These are phyloP conservation scores for Mylabris sibirica DNA, from an alignment of 2,888 invertebrate genomes.

Conservation along the genomic window DNA sequence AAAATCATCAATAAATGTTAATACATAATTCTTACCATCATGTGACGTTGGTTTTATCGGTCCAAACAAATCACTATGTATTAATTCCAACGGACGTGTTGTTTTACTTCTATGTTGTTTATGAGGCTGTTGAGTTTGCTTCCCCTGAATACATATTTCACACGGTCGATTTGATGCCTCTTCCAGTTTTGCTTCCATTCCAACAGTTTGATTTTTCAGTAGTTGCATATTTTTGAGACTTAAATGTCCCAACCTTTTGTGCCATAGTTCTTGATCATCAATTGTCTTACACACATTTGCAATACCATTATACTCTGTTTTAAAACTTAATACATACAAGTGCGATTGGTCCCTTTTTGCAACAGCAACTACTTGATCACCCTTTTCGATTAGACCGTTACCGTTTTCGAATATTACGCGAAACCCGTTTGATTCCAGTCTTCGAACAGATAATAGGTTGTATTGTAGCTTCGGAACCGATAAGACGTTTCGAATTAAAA, in stretches of 20 bases:
- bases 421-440: conserved; percentile 40
- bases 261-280: conserved; percentile 29
- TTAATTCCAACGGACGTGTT: conserved; percentile 47
- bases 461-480: conserved; percentile 33
- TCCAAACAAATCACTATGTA: conserved; percentile 49
- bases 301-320: background rate
- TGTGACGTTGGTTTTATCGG: conserved; percentile 47
- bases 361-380: conserved; percentile 16
- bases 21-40: conserved; percentile 47
- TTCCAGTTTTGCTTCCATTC: conserved; percentile 14
- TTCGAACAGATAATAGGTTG: conserved; percentile 42
- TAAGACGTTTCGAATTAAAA: conserved; percentile 37
- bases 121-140: conserved; percentile 33
- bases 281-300: conserved; percentile 1
- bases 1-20: conserved; percentile 51
- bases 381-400: conserved; percentile 34
- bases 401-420: conserved; percentile 40
- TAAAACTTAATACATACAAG: conserved; percentile 4
- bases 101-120: conserved; percentile 38
- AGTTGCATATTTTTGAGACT: conserved; percentile 27
- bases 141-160: conserved; percentile 51
- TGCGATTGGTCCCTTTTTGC: background rate
- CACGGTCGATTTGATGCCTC: conserved; percentile 38
- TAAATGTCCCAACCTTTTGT: conserved; percentile 35
- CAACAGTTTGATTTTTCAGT: conserved; percentile 23